Evolutionary conservation across 2,888 invertebrate species (phyloP).

Genomic region (Dendrolimus houi): DNA sequence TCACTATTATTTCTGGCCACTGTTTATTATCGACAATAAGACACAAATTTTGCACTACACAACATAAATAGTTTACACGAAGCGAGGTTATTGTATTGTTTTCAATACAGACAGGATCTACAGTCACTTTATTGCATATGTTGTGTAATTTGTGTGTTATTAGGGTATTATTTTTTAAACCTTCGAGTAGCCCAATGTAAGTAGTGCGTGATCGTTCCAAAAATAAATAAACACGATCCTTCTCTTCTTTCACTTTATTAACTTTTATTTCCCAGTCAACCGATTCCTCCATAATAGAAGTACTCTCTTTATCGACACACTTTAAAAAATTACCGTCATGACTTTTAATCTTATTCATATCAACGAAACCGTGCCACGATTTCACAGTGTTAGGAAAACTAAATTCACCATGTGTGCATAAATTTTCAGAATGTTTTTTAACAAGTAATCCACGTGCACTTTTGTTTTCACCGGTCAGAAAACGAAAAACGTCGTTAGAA

Average conservation of each 20-base stretch:
- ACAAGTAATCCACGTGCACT: constrained; percentile 41
- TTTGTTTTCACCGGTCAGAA: constrained; percentile 26
- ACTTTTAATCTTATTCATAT: constrained; percentile 12
- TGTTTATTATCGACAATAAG: constrained; percentile 16
- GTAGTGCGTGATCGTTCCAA: constrained; percentile 58
- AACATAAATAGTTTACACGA: constrained; percentile 39
- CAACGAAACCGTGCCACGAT: constrained; percentile 71
- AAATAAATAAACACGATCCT: constrained; percentile 68
- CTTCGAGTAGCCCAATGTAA: constrained; percentile 33
- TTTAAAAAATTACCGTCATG: constrained; percentile 28
- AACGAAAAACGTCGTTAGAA: constrained; percentile 28
- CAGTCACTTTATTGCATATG: constrained; percentile 18
- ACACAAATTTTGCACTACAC: constrained; percentile 43
- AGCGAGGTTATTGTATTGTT: constrained; percentile 38
- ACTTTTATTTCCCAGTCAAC: constrained; percentile 64
- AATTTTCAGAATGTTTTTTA: constrained; percentile 76
- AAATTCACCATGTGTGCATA: constrained; percentile 77
- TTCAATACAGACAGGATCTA: constrained; percentile 36
- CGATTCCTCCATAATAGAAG: constrained; percentile 53
- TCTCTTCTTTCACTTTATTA: constrained; percentile 42
- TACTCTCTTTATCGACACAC: constrained; percentile 36
- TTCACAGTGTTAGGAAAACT: constrained; percentile 76
- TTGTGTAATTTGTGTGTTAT: constrained; percentile 26
- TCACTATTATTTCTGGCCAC: constrained; percentile 28
- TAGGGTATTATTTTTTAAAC: constrained; percentile 25